Percentiles rank a stretch among this genome's conserved stretches.
phyloP scores from a whole-genome alignment of 2,797 vertebrate species.

The Molossus alvarezi region DNA sequence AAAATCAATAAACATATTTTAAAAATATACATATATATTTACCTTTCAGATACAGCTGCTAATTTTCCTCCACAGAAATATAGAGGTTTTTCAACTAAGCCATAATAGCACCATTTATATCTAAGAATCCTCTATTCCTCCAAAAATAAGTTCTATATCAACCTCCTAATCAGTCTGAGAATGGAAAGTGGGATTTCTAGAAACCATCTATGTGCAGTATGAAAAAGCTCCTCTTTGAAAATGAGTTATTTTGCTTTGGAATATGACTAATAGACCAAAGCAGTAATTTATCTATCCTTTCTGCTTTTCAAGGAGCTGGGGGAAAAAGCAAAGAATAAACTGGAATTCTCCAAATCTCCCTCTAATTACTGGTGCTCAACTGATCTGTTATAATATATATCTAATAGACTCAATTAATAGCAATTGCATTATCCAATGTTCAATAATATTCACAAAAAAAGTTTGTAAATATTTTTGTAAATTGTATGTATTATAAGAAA shows the following conservation, averaged over 20 bases:
- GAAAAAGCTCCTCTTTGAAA: conserved; percentile 68
- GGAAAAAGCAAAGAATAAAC: neutral
- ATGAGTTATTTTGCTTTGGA: conserved; percentile 38
- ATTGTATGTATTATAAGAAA: conserved; percentile 9
- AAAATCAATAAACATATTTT: too few relatives aligned
- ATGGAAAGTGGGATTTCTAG: conserved; percentile 58
- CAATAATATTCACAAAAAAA: neutral
- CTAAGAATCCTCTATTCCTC: conserved; percentile 20
- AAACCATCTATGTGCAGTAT: conserved; percentile 25
- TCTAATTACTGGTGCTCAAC: neutral
- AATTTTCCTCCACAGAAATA: conserved; percentile 39
- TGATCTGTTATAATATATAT: neutral
- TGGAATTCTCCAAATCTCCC: conserved; percentile 22
- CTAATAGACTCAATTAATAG: conserved; percentile 31
- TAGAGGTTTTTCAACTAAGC: conserved; percentile 50
- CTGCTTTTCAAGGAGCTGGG: conserved; percentile 12
- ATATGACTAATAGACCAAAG: conserved; percentile 35
- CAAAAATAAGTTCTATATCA: conserved; percentile 45
- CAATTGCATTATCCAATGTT: neutral
- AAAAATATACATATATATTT: neutral
- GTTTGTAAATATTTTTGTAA: neutral
- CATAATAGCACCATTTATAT: conserved; percentile 14
- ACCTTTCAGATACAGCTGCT: conserved; percentile 20
- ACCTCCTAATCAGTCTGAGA: conserved; percentile 28
- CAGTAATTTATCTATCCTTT: neutral